Base-by-base conservation (phyloP, 1,140 invertebrate species). In the Philotrypesis tridentata region DNA sequence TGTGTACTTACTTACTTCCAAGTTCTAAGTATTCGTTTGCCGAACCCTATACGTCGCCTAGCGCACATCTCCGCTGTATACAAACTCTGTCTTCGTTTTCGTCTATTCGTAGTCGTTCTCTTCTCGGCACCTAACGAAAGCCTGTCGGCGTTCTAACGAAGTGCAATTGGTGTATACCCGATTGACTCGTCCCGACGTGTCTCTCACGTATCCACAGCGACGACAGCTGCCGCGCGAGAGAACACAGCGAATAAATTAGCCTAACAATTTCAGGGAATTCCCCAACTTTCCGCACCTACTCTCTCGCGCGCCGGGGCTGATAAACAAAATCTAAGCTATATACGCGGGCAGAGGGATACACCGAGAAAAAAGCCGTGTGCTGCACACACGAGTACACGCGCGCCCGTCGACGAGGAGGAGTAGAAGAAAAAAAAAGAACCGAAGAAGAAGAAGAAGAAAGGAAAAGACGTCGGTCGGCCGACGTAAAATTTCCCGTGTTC, bases 401-500 rank as follows among this genome's bases (percentile, higher is more conserved):
- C 25, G 37, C 31, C 37, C 31, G 2, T 33, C 27, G 6, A 27
- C 21, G 23, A 27, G 23, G 12, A 27, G 12, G 14, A 71, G 37
- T 21, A 21, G 23, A 11, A 29, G 11, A 63, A 63, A 77, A 27
- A 48, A 67, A 77, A 68, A 33, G 43, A 21, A 55, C 6, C 63
- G 23, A n/a, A n/a, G n/a, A n/a, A n/a, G n/a, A n/a, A n/a, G n/a
- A n/a, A n/a, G 65, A 68, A 43, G 23, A 60, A 14, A 68, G 17
- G n/a, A 65, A 63, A 61, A 60, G 40, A 48, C 14, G 70, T 48
- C 67, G 29, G n/a, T 61, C 70, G 48, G 55, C 70, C 37, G 37
- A 80, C 60, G 73, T 61, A 61, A 68, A 74, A 81, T 81, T 81
- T 83, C 67, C 55, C 67, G 25, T 61, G 81, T 82, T 86, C 84